Conservation (phyloP, 2,888 invertebrate genomes). For the Ichneumon xanthorius region DNA sequence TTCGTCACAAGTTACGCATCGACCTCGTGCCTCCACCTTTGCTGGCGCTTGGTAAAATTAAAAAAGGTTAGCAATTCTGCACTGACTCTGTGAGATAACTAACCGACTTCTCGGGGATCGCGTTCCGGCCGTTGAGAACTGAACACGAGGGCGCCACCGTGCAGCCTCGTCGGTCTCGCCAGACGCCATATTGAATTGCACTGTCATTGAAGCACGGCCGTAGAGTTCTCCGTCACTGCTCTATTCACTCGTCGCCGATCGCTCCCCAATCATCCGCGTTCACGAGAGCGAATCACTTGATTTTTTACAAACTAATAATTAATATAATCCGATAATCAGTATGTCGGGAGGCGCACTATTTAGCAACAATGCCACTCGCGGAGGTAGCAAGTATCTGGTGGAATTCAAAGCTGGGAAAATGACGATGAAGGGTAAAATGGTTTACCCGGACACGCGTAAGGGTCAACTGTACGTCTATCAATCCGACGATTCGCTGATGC, state of each 20-base stretch:
- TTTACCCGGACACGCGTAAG: conserved; percentile 97
- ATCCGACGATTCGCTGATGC: conserved; percentile 98
- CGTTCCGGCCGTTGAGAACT: not conserved
- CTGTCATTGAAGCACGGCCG: conserved; percentile 75
- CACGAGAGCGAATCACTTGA: not conserved
- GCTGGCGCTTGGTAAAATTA: not conserved
- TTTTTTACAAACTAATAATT: not conserved
- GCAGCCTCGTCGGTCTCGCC: not conserved
- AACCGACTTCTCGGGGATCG: too few species aligned
- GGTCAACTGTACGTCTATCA: conserved; percentile 98
- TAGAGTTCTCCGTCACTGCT: conserved; percentile 54
- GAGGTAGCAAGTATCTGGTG: conserved; percentile 95
- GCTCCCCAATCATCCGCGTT: conserved; percentile 6
- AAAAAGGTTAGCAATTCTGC: not conserved
- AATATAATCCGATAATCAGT: conserved; percentile 18
- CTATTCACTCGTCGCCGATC: conserved; percentile 26
- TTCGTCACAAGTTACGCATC: not conserved
- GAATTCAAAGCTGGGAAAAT: conserved; percentile 99
- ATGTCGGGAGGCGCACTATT: conserved; percentile 89
- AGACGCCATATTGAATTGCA: conserved; percentile 76
- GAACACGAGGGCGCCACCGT: conserved; percentile 36
- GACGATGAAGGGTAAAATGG: conserved; percentile 97
- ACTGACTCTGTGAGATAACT: not conserved
- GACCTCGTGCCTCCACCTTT: not conserved
- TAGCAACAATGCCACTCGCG: conserved; percentile 91